Evolutionary conservation across 1,140 invertebrate genomes (phyloP).

Genomic region (Bradysia coprophila): DNA sequence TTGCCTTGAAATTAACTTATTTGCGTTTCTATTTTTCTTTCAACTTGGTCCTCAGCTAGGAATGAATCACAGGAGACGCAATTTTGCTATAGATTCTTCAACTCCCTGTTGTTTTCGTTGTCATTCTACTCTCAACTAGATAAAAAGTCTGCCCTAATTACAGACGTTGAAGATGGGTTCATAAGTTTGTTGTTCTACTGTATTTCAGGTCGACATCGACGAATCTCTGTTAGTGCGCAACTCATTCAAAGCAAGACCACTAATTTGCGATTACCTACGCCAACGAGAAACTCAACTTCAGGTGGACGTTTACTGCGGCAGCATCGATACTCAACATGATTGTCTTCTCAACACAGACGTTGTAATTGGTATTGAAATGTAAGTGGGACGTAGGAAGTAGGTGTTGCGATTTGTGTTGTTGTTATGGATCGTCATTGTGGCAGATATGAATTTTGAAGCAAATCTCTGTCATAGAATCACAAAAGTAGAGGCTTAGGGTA

Average conservation of each 20-base stretch:
- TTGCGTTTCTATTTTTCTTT: not conserved
- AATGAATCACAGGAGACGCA: not conserved
- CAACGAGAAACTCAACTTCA: constrained; percentile 26
- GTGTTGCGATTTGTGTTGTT: not conserved
- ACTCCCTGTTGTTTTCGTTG: not conserved
- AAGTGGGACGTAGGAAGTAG: constrained; percentile 16
- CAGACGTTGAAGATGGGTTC: too few relatives aligned
- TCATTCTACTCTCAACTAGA: too few relatives aligned
- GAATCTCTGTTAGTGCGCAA: constrained; percentile 25
- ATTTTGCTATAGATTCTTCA: not conserved
- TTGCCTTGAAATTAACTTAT: not conserved
- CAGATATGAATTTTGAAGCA: not conserved
- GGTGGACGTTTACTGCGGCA: constrained; percentile 39
- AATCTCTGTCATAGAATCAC: not conserved
- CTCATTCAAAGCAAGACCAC: constrained; percentile 25
- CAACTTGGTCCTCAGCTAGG: not conserved
- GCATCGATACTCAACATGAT: constrained; percentile 35
- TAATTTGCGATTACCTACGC: constrained; percentile 33
- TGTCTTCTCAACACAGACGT: constrained; percentile 38
- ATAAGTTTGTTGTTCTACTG: too few relatives aligned
- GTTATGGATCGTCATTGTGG: not conserved
- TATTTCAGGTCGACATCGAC: constrained; percentile 52
- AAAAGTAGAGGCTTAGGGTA: not conserved
- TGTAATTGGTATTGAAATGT: constrained; percentile 60
- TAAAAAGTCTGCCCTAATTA: too few relatives aligned